Conservation (phyloP, 2,797 vertebrate genomes). For the Fringilla coelebs region DNA sequence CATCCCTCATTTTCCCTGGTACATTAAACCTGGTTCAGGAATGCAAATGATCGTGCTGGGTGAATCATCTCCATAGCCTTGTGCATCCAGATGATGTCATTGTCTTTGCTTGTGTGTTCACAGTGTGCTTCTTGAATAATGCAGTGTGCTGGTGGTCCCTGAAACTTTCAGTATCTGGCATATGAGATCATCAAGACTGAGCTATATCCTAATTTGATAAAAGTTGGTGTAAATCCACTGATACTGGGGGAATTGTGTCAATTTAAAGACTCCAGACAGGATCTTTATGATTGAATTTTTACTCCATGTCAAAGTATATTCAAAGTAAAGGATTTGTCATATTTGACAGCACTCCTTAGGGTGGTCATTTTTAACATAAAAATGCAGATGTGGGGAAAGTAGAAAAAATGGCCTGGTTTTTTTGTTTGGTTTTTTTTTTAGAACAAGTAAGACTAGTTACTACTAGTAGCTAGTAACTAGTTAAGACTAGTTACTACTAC, state of each 20-base stretch:
- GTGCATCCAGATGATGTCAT: not conserved
- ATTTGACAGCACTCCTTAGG: not conserved
- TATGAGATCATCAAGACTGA: not conserved
- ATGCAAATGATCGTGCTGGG: not conserved
- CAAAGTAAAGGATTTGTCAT: not conserved
- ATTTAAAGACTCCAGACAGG: not conserved
- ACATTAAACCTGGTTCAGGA: not conserved
- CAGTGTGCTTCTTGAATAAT: not conserved
- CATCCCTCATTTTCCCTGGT: slow-evolving; percentile 1
- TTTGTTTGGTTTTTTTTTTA: not conserved
- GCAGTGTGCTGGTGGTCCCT: not conserved
- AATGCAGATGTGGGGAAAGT: not conserved
- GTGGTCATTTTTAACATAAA: not conserved
- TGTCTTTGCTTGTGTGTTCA: not conserved
- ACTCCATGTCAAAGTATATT: not conserved
- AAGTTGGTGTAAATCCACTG: not conserved
- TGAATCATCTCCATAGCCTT: not conserved
- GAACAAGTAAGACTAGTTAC: not conserved
- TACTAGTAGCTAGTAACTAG: not conserved
- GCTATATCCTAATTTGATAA: not conserved
- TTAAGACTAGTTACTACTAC: not conserved
- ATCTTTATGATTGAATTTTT: not conserved
- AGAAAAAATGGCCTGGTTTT: not conserved
- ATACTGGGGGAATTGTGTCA: not conserved
- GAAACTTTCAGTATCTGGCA: not conserved